Evolutionary conservation across 2,113 vertebrate genomes (phyloP).

Genomic region (Erpornis zantholeuca): DNA sequence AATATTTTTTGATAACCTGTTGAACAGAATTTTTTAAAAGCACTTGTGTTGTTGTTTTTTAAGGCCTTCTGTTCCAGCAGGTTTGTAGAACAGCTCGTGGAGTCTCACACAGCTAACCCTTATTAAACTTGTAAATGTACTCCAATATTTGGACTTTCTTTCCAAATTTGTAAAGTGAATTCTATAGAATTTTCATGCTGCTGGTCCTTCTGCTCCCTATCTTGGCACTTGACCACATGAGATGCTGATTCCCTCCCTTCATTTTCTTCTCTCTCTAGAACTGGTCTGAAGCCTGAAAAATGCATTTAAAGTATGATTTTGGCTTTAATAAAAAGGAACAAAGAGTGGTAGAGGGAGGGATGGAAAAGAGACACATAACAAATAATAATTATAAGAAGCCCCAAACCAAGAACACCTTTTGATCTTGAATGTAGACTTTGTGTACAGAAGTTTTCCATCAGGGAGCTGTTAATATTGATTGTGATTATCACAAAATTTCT

Average conservation of each 20-base stretch:
- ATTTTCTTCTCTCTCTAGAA: not conserved
- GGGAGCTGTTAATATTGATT: not conserved
- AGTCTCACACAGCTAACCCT: not conserved
- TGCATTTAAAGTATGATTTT: not conserved
- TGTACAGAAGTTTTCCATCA: not conserved
- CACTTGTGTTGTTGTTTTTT: not conserved
- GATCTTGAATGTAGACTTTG: not conserved
- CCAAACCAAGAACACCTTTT: not conserved
- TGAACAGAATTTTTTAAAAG: not conserved
- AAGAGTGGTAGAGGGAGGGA: not conserved
- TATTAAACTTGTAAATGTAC: not conserved
- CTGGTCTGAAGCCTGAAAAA: not conserved
- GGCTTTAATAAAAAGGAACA: not conserved
- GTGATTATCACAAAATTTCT: not conserved
- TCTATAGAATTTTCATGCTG: not conserved
- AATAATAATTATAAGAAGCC: not conserved
- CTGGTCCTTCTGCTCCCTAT: not conserved
- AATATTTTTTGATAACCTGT: not conserved
- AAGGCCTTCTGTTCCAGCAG: not conserved
- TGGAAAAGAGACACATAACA: not conserved
- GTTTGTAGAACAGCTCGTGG: not conserved
- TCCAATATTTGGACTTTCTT: not conserved
- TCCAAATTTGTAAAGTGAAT: not conserved
- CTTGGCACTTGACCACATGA: not conserved
- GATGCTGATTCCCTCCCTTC: not conserved